Conservation (phyloP, 2,113 vertebrate species). For the Notiomystis cincta region DNA sequence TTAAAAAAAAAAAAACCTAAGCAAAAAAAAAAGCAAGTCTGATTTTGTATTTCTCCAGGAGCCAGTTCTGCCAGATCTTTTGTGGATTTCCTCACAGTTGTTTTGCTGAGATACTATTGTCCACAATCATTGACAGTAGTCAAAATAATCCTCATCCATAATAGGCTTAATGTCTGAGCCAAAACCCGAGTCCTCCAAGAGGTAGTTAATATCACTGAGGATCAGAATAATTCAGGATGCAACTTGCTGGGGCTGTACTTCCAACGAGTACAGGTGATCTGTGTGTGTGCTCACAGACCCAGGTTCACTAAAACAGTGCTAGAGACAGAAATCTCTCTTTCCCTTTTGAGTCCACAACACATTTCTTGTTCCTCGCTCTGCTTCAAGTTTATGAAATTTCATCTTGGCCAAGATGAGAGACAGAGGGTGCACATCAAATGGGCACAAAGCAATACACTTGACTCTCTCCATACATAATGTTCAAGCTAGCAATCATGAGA, state of each 20-base stretch:
- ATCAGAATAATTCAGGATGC: background rate
- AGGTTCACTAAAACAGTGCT: background rate
- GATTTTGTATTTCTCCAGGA: slow-evolving; percentile 12
- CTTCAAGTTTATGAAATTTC: background rate
- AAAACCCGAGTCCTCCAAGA: background rate
- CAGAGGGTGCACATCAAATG: background rate
- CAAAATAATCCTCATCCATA: slow-evolving; percentile 5
- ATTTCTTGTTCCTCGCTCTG: accelerated
- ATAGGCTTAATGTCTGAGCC: background rate
- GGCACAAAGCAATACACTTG: background rate
- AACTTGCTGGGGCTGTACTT: background rate
- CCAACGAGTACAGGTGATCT: background rate
- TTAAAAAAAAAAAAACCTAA: background rate
- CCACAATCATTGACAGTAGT: background rate
- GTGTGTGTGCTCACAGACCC: background rate
- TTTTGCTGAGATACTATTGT: slow-evolving; percentile 44
- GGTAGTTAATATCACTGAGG: background rate
- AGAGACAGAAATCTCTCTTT: background rate
- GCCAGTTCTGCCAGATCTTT: background rate
- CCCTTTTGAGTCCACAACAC: background rate
- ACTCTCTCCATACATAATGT: background rate
- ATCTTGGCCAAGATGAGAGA: background rate
- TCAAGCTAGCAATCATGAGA: background rate
- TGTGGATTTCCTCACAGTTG: slow-evolving; percentile 39
- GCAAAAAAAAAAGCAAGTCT: background rate